phyloP scores from a whole-genome alignment of 2,888 invertebrate species.

The Perizoma flavofasciatum region DNA sequence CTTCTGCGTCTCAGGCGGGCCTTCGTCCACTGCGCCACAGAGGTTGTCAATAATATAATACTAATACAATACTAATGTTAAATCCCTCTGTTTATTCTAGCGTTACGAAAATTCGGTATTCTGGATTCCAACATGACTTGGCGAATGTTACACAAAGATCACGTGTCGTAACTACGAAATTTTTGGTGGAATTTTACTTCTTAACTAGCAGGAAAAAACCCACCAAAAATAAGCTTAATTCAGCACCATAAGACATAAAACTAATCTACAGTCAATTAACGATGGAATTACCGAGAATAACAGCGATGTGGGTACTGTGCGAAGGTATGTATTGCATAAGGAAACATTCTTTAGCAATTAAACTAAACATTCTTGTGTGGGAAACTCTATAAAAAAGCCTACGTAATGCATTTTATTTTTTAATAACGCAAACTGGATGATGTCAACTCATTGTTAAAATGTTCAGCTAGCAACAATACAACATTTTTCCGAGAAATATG shows the following conservation, averaged over 20 bases:
- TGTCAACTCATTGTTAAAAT: constrained; percentile 13
- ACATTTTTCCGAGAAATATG: constrained; percentile 8
- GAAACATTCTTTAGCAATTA: constrained; percentile 14
- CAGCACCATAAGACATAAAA: not conserved
- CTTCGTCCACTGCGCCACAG: no score
- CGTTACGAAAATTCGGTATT: no score
- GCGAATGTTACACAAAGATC: no score
- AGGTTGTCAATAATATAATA: no score
- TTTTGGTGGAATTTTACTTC: no score
- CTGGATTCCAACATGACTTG: no score
- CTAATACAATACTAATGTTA: no score
- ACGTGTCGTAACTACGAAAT: no score
- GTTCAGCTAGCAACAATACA: constrained; percentile 5
- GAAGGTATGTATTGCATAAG: constrained; percentile 5
- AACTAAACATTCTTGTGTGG: constrained; percentile 27
- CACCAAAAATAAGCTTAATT: constrained; percentile 2
- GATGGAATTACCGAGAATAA: constrained; percentile 19
- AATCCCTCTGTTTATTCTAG: no score
- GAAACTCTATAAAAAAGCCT: constrained; percentile 24
- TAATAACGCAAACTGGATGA: constrained; percentile 6
- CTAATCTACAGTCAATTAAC: not conserved
- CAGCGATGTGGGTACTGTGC: not conserved
- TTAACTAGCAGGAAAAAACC: not conserved
- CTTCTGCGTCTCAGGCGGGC: no score
- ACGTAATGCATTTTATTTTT: not conserved